Percentiles rank a stretch among this genome's conserved stretches.
Conservation (phyloP, 2,797 vertebrate genomes). For the Sebastes iracundus region DNA sequence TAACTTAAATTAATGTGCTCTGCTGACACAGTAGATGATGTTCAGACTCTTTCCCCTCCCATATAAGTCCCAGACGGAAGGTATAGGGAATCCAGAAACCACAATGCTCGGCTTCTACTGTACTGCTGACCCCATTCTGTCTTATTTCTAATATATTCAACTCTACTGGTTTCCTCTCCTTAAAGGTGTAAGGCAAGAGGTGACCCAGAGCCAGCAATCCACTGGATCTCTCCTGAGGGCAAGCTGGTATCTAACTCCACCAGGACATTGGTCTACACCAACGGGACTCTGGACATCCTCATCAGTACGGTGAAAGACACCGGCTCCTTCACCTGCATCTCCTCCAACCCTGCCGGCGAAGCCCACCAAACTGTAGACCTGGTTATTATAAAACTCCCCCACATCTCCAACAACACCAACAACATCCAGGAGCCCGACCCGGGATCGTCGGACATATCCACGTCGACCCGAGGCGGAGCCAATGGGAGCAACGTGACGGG, state of each 20-base stretch:
- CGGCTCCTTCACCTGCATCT: slow-evolving; percentile 96
- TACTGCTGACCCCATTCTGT: slow-evolving; percentile 25
- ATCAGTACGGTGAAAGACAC: slow-evolving; percentile 98
- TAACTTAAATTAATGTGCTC: neutral
- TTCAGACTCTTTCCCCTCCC: neutral
- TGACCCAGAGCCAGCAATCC: slow-evolving; percentile 95
- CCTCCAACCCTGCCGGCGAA: slow-evolving; percentile 96
- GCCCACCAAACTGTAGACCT: slow-evolving; percentile 93
- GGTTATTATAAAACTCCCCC: slow-evolving; percentile 96
- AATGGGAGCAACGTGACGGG: slow-evolving; percentile 92
- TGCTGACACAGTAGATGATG: neutral
- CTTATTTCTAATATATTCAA: slow-evolving; percentile 21
- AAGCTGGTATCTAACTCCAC: slow-evolving; percentile 96
- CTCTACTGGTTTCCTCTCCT: neutral
- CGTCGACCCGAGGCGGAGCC: slow-evolving; percentile 92
- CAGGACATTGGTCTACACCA: slow-evolving; percentile 91
- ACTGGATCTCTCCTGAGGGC: slow-evolving; percentile 98
- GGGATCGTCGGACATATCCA: slow-evolving; percentile 96
- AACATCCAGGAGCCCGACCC: slow-evolving; percentile 94
- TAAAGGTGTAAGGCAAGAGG: slow-evolving; percentile 93
- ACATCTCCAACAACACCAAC: slow-evolving; percentile 96
- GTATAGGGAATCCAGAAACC: neutral
- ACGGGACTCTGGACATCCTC: slow-evolving; percentile 95
- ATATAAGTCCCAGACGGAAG: neutral
- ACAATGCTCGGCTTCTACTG: neutral